Base-by-base conservation (phyloP, 2,797 vertebrate species). In the Epinephelus malabaricus region DNA sequence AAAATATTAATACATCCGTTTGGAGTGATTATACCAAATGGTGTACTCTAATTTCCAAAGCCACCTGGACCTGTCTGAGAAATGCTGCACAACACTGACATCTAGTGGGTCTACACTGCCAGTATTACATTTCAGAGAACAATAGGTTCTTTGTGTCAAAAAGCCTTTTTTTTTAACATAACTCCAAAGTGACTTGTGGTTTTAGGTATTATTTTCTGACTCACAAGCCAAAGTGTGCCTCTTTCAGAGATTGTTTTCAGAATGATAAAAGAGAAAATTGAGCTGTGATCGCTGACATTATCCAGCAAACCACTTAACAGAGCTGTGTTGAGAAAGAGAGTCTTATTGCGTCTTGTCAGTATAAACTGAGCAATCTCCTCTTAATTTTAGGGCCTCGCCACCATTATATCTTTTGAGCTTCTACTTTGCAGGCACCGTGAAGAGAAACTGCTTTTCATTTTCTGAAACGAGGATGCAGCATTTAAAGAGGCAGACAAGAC, bases 131-230 rank as follows among this genome's bases (percentile, higher is more conserved):
- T 66, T 9, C 23, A 53, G 13, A 79, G 83, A 90, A 93, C 91
- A 93, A 91, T 70, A 59, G 68, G 18, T 70, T 76, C 84, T 90
- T 93, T 93, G 91, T 92, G 65, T 69, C 27, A 7, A 62, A 80
- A 54, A 18, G 51, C 6, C 19, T 17, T 79, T 65, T 47, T 75
- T 51, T 72, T 30, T 30, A 49, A 74, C 60, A 75, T 46, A 50
- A n/a, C 18, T 78, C 49, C 58, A 53, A 47, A 76, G 12, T 14
- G 45, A 81, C 25, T 56, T 58, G 50, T 45, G 70, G 47, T 47
- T n/a, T 60, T 46, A 43, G 53, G 46, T 18, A 13, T 63, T 69
- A 7, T 34, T 54, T 47, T 70, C 62, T 72, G 15, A 73, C 25
- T 45, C 54, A 34, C 14, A 53, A 5, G n/a, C 18, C 60, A 45